Evolutionary conservation across 2,113 vertebrate species (phyloP).

Genomic region (Smithornis capensis): DNA sequence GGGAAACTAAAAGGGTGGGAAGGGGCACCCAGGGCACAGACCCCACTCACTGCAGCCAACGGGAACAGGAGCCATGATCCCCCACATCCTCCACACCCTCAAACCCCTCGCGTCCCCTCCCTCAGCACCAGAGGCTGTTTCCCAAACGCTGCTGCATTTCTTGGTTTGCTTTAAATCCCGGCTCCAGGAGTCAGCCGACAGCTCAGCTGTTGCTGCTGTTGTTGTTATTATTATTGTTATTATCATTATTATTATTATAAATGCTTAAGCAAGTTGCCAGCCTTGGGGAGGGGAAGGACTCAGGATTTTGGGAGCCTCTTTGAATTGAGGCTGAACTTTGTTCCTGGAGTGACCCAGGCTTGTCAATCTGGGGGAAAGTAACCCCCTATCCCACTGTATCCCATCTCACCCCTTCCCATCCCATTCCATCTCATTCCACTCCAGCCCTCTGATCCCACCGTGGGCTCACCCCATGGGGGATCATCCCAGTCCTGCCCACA

Average conservation of each 20-base stretch:
- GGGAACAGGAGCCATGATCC: background rate
- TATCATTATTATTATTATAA: slow-evolving; percentile 21
- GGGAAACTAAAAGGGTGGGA: background rate
- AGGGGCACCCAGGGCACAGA: background rate
- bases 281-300: slow-evolving; percentile 27
- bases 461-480: background rate
- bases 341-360: background rate
- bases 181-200: slow-evolving; percentile 17
- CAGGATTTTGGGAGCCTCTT: background rate
- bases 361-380: background rate
- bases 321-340: background rate
- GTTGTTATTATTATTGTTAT: background rate
- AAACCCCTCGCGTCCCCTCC: background rate
- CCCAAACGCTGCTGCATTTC: background rate
- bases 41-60: accelerated
- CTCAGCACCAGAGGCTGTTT: accelerated
- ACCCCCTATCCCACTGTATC: background rate
- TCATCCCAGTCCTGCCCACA: background rate
- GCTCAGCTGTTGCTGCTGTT: slow-evolving; percentile 9
- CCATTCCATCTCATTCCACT: background rate
- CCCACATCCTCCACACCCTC: background rate
- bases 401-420: background rate
- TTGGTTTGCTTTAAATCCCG: background rate
- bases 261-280: slow-evolving; percentile 12
- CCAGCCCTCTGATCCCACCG: background rate